These are phyloP conservation scores for Lacerta bilineata DNA, from an alignment of 2,797 vertebrate species.

Conservation along the genomic window DNA sequence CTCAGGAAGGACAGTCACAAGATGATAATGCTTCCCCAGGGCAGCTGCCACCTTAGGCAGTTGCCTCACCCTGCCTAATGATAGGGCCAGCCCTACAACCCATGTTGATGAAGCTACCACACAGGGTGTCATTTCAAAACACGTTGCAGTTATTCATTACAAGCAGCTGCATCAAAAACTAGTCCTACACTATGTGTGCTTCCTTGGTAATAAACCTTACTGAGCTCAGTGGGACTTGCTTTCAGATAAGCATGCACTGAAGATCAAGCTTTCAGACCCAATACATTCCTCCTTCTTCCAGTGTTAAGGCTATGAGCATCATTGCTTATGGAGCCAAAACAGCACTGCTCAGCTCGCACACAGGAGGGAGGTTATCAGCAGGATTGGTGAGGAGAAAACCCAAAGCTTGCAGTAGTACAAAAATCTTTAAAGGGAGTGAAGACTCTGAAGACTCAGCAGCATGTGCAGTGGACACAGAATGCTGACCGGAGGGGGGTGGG, in stretches of 20 bases:
- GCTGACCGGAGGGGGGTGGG: too few relatives aligned
- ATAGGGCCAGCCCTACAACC: too few relatives aligned
- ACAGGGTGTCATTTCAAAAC: neutral
- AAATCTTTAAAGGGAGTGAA: neutral
- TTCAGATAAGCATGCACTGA: neutral
- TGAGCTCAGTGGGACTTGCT: neutral
- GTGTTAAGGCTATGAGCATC: neutral
- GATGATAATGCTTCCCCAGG: too few relatives aligned
- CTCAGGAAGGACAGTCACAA: too few relatives aligned
- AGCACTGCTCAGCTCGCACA: neutral
- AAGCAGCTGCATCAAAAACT: neutral
- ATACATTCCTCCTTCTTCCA: neutral
- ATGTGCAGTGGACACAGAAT: too few relatives aligned
- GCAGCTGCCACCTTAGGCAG: too few relatives aligned
- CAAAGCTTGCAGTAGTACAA: neutral
- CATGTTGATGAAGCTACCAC: too few relatives aligned
- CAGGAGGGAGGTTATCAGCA: neutral
- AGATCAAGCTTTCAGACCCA: neutral
- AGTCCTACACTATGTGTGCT: neutral
- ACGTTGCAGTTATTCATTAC: neutral
- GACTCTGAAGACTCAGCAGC: neutral
- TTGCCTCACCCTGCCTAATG: too few relatives aligned
- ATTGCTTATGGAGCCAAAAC: neutral
- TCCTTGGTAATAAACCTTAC: neutral
- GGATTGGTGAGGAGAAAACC: too few relatives aligned